phyloP scores from a whole-genome alignment of 2,113 vertebrate genomes.

The Menura novaehollandiae region DNA sequence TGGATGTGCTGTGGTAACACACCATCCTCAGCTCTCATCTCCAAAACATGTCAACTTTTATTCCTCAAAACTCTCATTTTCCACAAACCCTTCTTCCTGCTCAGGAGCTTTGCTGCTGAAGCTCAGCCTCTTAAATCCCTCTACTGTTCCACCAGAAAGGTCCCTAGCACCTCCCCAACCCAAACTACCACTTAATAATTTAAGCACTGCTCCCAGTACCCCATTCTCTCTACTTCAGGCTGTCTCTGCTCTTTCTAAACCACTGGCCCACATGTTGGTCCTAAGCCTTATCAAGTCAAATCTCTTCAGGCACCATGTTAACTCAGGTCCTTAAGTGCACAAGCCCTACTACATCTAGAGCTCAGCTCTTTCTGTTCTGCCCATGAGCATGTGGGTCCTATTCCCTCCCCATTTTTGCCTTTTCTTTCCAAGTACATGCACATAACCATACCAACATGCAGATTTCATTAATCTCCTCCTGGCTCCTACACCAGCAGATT shows the following conservation, averaged over 20 bases:
- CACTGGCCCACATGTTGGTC: neutral
- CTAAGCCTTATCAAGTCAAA: rapidly evolving
- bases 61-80: neutral
- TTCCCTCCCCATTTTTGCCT: neutral
- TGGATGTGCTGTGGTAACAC: neutral
- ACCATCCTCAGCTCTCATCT: neutral
- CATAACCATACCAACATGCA: neutral
- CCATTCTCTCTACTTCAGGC: neutral
- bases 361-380: neutral
- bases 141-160: neutral
- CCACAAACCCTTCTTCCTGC: neutral
- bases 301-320: neutral
- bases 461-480: neutral
- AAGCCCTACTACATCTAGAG: too few relatives aligned
- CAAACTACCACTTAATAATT: neutral
- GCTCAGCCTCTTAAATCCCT: neutral
- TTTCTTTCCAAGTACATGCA: neutral
- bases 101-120: neutral
- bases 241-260: neutral
- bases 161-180: neutral
- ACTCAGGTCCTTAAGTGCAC: neutral
- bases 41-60: neutral
- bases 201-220: neutral
- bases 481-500: neutral
- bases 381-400: neutral